These are phyloP conservation scores for Etheostoma nigrum DNA, from an alignment of 2,797 vertebrate species.

Conservation along the genomic window DNA sequence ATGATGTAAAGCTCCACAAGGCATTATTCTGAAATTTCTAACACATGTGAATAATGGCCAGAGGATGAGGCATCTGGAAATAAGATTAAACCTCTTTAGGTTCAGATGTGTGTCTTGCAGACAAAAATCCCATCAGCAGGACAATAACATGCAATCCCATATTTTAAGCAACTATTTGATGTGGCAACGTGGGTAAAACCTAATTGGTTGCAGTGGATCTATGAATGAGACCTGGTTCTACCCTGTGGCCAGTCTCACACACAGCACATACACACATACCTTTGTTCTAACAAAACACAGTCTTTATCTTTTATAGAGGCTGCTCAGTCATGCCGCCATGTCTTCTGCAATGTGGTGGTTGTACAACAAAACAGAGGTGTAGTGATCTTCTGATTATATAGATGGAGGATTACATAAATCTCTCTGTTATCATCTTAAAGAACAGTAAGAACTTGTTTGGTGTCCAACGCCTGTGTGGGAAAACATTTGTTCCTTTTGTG, in stretches of 20 bases:
- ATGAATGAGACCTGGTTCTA: slow-evolving; percentile 54
- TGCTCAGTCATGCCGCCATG: slow-evolving; percentile 69
- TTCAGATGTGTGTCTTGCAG: slow-evolving; percentile 58
- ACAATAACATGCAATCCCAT: slow-evolving; percentile 58
- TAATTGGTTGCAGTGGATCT: slow-evolving; percentile 65
- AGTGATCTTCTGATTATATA: slow-evolving; percentile 66
- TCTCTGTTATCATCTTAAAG: slow-evolving; percentile 64
- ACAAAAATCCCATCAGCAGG: slow-evolving; percentile 60
- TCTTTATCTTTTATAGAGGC: slow-evolving; percentile 69
- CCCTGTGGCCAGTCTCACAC: slow-evolving; percentile 59
- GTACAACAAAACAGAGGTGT: slow-evolving; percentile 36
- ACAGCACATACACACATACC: slow-evolving; percentile 26
- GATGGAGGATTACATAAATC: slow-evolving; percentile 56
- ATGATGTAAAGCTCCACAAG: slow-evolving; percentile 71
- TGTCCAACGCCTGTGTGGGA: slow-evolving; percentile 74
- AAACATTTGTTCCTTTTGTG: slow-evolving; percentile 64
- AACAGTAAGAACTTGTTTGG: slow-evolving; percentile 71
- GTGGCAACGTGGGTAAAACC: slow-evolving; percentile 53
- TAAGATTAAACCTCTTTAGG: slow-evolving; percentile 57
- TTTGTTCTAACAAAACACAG: slow-evolving; percentile 57
- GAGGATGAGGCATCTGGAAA: slow-evolving; percentile 75
- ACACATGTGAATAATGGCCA: slow-evolving; percentile 60
- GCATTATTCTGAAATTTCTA: slow-evolving; percentile 63
- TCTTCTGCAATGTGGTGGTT: slow-evolving; percentile 61
- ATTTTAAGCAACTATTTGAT: slow-evolving; percentile 64